These are phyloP conservation scores for Venustaconcha ellipsiformis DNA, from an alignment of 1,140 invertebrate genomes.

Conservation along the genomic window DNA sequence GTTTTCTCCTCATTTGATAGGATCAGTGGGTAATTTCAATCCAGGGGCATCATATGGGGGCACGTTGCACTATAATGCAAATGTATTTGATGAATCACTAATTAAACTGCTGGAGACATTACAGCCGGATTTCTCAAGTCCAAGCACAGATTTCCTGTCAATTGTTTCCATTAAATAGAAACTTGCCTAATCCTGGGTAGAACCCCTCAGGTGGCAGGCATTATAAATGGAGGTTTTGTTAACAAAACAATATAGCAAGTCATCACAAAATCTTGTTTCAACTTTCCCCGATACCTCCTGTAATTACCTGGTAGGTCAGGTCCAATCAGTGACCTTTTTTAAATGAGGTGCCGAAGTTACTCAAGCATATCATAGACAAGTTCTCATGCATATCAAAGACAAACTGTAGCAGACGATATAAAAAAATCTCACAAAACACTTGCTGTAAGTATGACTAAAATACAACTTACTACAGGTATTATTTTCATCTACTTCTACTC, in stretches of 20 bases:
- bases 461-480: no score
- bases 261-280: slow-evolving; percentile 23
- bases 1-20: no score
- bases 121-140: slow-evolving; percentile 10
- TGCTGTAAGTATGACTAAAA: no score
- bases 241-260: slow-evolving; percentile 7
- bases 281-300: slow-evolving; percentile 1
- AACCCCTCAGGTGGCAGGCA: background rate
- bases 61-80: slow-evolving; percentile 7
- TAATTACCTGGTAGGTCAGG: background rate
- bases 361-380: no score
- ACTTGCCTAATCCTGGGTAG: slow-evolving; percentile 4
- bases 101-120: slow-evolving; percentile 28
- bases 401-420: no score
- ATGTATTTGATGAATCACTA: slow-evolving; percentile 35
- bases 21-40: no score
- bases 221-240: slow-evolving; percentile 23
- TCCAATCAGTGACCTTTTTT: background rate
- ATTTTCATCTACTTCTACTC: no score
- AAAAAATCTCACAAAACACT: no score
- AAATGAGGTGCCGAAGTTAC: no score
- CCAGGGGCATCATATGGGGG: no score
- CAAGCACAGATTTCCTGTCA: slow-evolving; percentile 20
- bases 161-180: slow-evolving; percentile 17
- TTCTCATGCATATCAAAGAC: no score